Percentiles rank a stretch among this genome's conserved stretches.
Conservation (phyloP, 2,888 invertebrate species). For the Arctia plantaginis region DNA sequence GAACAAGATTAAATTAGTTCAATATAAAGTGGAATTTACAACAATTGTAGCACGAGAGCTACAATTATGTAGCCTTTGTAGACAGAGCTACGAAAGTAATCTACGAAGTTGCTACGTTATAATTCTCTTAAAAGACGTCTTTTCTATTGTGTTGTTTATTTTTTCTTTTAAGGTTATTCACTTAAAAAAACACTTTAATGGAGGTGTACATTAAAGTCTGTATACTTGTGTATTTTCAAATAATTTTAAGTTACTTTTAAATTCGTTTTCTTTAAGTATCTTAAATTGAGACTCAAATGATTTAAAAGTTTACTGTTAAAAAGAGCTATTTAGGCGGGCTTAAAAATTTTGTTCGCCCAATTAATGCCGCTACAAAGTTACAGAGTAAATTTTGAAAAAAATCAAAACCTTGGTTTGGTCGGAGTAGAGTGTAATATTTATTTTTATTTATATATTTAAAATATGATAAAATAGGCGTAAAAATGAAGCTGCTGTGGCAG, state of each 20-base stretch:
- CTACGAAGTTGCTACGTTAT: slow-evolving; percentile 13
- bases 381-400: no score
- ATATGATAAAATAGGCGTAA: no score
- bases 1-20: slow-evolving; percentile 14
- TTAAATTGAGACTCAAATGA: background rate
- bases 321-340: background rate
- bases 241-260: background rate
- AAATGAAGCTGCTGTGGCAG: no score
- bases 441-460: no score
- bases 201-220: background rate
- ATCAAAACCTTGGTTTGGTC: no score
- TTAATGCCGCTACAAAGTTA: background rate
- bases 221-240: background rate
- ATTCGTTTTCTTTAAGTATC: background rate
- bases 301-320: background rate
- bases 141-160: slow-evolving; percentile 9
- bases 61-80: slow-evolving; percentile 21
- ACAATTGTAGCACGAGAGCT: slow-evolving; percentile 14
- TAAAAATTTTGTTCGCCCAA: background rate
- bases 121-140: background rate
- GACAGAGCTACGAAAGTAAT: slow-evolving; percentile 20
- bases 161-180: background rate
- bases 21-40: slow-evolving; percentile 2
- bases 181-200: background rate
- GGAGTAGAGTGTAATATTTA: no score